Percentiles rank a stretch among this genome's conserved stretches.
Conservation (phyloP, 1,140 invertebrate genomes). For the Dinothrombium tinctorium region DNA sequence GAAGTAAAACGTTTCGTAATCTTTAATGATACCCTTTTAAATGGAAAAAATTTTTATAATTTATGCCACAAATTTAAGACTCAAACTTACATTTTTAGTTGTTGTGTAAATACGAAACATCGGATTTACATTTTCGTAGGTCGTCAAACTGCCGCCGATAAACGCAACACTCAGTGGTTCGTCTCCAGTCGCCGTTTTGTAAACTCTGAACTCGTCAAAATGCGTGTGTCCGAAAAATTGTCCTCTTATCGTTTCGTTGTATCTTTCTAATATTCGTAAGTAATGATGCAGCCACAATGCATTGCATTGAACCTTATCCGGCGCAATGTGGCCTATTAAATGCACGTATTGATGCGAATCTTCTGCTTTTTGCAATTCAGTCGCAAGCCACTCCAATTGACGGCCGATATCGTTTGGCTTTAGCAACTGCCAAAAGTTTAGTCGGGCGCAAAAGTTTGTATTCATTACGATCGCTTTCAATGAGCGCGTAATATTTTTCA, state of each 20-base stretch:
- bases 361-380: not conserved
- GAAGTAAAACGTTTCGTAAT: no score
- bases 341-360: slow-evolving; percentile 3
- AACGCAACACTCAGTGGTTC: slow-evolving; percentile 17
- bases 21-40: no score
- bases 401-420: slow-evolving; percentile 1
- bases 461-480: slow-evolving; percentile 8
- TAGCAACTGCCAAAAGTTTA: slow-evolving; percentile 7
- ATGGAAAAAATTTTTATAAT: no score
- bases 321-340: slow-evolving; percentile 8
- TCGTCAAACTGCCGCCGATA: slow-evolving; percentile 19
- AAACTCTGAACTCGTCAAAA: slow-evolving; percentile 12
- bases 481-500: slow-evolving; percentile 8
- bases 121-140: slow-evolving; percentile 74
- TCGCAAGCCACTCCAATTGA: slow-evolving; percentile 6
- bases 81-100: slow-evolving; percentile 14
- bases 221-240: slow-evolving; percentile 11
- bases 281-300: slow-evolving; percentile 6
- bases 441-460: slow-evolving; percentile 7
- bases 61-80: no score
- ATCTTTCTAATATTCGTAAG: slow-evolving; percentile 6
- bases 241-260: slow-evolving; percentile 4
- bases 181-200: no score
- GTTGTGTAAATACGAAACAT: slow-evolving; percentile 86
- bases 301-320: slow-evolving; percentile 4